Conservation (phyloP, 2,888 invertebrate genomes). For the Automeris io region DNA sequence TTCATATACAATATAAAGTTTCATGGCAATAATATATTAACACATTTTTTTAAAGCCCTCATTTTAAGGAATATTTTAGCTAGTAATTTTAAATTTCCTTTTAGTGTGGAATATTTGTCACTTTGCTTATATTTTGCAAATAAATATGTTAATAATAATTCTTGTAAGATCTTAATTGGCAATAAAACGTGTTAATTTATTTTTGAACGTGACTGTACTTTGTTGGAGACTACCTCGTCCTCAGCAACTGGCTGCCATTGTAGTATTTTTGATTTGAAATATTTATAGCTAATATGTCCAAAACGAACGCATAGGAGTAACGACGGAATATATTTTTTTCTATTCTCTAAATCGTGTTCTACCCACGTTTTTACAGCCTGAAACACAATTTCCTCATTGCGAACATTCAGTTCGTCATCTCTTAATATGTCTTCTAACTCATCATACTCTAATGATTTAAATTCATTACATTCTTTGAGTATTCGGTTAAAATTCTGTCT, state of each 20-base stretch:
- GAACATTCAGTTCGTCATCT: constrained; percentile 84
- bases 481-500: constrained; percentile 79
- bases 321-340: constrained; percentile 75
- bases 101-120: too few relatives aligned
- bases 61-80: too few relatives aligned
- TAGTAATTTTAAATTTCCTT: too few relatives aligned
- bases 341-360: constrained; percentile 73
- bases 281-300: constrained; percentile 79
- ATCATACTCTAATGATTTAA: constrained; percentile 75
- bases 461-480: constrained; percentile 79
- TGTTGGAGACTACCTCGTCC: constrained; percentile 73
- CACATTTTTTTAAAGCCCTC: too few relatives aligned
- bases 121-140: too few relatives aligned
- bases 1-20: too few relatives aligned
- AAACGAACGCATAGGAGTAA: constrained; percentile 81
- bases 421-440: constrained; percentile 80
- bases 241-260: constrained; percentile 73
- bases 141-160: too few relatives aligned
- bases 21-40: too few relatives aligned
- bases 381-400: constrained; percentile 84
- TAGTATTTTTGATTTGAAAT: constrained; percentile 74
- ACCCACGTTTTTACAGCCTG: constrained; percentile 85
- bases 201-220: neutral
- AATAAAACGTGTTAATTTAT: constrained; percentile 1
- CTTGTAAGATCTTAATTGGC: too few relatives aligned